Conservation (phyloP, 1,140 invertebrate species). For the Gyrodactylus bullatarudis region DNA sequence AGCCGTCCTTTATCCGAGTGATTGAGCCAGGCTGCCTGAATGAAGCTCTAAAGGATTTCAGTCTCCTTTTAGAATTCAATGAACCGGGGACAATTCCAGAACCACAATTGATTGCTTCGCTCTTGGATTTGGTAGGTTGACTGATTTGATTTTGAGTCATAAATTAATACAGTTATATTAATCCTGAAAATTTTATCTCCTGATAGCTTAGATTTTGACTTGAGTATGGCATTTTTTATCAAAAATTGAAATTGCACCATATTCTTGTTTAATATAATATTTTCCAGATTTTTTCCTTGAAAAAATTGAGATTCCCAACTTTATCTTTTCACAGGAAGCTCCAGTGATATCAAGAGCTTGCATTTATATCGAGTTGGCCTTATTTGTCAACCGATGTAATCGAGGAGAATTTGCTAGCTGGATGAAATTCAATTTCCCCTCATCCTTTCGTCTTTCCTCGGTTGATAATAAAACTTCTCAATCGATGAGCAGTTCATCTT, state of each 20-base stretch:
- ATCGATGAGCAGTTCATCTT: constrained; percentile 33
- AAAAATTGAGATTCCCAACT: no score
- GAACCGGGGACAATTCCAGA: constrained; percentile 75
- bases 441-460: constrained; percentile 24
- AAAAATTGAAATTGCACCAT: no score
- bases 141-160: no score
- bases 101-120: constrained; percentile 60
- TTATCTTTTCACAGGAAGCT: constrained; percentile 36
- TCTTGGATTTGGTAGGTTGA: constrained; percentile 55
- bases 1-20: no score
- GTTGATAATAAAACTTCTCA: constrained; percentile 19
- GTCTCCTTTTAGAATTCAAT: constrained; percentile 48
- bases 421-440: constrained; percentile 52
- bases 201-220: no score
- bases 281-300: no score
- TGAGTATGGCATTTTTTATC: no score
- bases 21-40: constrained; percentile 17
- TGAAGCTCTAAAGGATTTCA: constrained; percentile 19
- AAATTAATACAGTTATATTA: no score
- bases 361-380: constrained; percentile 60
- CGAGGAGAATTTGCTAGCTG: constrained; percentile 79
- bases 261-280: no score
- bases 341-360: constrained; percentile 58
- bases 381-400: constrained; percentile 83
- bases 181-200: no score